Conservation (phyloP, 2,888 invertebrate species). For the Nomada fabriciana region DNA sequence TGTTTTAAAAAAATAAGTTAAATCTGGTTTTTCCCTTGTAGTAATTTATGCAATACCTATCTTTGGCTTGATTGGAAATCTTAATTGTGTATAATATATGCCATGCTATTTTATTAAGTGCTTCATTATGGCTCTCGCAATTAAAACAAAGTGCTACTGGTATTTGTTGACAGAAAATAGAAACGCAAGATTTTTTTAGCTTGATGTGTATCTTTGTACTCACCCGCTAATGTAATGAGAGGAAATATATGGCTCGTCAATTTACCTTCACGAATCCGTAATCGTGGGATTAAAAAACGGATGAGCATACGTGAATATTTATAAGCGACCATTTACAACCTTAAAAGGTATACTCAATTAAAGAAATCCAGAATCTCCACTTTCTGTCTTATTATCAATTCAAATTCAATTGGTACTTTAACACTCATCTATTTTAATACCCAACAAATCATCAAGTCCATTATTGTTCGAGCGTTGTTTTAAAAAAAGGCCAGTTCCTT, state of each 20-base stretch:
- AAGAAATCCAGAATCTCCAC: not conserved
- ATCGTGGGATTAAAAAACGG: not conserved
- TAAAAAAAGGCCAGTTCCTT: no score
- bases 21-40: no score
- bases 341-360: not conserved
- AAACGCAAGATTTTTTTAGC: not conserved
- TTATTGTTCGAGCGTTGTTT: no score
- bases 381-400: not conserved
- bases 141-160: not conserved
- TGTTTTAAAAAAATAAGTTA: not conserved
- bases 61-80: no score
- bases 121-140: no score
- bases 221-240: not conserved
- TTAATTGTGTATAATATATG: no score
- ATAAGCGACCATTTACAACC: not conserved
- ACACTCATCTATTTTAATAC: no score
- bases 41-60: no score
- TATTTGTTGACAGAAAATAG: not conserved
- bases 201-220: not conserved
- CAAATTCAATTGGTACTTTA: no score
- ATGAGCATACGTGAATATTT: not conserved
- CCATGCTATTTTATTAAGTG: no score
- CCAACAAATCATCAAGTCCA: no score
- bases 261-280: not conserved
- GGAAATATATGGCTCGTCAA: not conserved